These are phyloP conservation scores for Drosophila repleta DNA, from an alignment of 1,140 invertebrate species.

Conservation along the genomic window DNA sequence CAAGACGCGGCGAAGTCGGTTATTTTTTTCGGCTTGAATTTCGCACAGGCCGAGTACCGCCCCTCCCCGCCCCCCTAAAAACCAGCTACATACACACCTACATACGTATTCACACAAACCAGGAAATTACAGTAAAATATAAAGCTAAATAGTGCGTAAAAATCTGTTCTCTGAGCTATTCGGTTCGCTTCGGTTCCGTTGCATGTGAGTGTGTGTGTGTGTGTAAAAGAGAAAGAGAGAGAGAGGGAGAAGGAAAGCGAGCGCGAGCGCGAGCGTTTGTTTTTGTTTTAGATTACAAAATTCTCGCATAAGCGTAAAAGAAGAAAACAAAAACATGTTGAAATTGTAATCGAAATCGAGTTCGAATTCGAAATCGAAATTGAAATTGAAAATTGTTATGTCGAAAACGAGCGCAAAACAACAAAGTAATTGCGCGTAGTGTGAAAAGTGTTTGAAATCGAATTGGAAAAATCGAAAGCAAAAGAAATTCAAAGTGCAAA, in stretches of 20 bases:
- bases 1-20: slow-evolving; percentile 35
- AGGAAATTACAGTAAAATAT: slow-evolving; percentile 50
- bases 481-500: slow-evolving; percentile 7
- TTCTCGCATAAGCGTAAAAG: slow-evolving; percentile 45
- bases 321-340: slow-evolving; percentile 58
- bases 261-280: slow-evolving; percentile 45
- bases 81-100: not conserved
- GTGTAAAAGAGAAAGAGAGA: not conserved
- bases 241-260: slow-evolving; percentile 20
- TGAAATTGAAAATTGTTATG: slow-evolving; percentile 16
- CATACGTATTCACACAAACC: slow-evolving; percentile 7
- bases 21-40: slow-evolving; percentile 52
- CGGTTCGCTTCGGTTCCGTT: slow-evolving; percentile 45
- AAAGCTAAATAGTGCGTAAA: slow-evolving; percentile 78
- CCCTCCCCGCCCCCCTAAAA: not conserved
- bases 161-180: slow-evolving; percentile 71
- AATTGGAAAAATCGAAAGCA: not conserved
- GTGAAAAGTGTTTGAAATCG: slow-evolving; percentile 17
- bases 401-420: slow-evolving; percentile 59
- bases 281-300: slow-evolving; percentile 71
- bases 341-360: slow-evolving; percentile 49
- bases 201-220: slow-evolving; percentile 17
- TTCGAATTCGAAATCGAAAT: slow-evolving; percentile 52
- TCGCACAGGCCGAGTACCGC: slow-evolving; percentile 38
- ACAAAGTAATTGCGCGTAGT: slow-evolving; percentile 24